Percentiles rank a stretch among this genome's conserved stretches.
These are phyloP conservation scores for Apistogramma diplotaenia DNA, from an alignment of 2,113 vertebrate species.

Conservation along the genomic window DNA sequence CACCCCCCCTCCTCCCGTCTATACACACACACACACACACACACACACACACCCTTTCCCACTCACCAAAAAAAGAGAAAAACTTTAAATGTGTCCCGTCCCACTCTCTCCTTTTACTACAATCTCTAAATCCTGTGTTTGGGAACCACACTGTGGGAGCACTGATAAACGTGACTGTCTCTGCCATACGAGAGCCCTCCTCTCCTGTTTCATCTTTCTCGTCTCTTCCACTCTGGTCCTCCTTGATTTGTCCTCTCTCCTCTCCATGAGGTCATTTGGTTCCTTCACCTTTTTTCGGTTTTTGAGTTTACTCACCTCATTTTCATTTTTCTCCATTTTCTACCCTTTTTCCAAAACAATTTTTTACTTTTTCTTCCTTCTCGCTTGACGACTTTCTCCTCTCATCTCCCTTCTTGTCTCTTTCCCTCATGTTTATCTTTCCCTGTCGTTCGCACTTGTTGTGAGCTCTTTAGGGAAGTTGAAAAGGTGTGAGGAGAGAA, in stretches of 20 bases:
- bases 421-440: constrained; percentile 63
- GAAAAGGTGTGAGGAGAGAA: constrained; percentile 77
- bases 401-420: constrained; percentile 54
- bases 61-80: not conserved
- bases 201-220: constrained; percentile 23
- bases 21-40: too few relatives aligned
- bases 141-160: constrained; percentile 52
- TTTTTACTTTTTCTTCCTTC: constrained; percentile 30
- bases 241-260: constrained; percentile 57
- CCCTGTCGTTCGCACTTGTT: constrained; percentile 68
- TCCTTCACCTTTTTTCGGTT: constrained; percentile 26
- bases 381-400: constrained; percentile 29
- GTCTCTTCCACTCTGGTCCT: constrained; percentile 26
- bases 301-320: constrained; percentile 29
- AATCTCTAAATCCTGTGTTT: constrained; percentile 61
- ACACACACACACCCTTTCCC: not conserved
- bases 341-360: constrained; percentile 33
- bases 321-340: constrained; percentile 24
- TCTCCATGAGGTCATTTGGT: constrained; percentile 39
- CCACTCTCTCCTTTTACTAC: constrained; percentile 39
- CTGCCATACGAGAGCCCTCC: constrained; percentile 26
- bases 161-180: constrained; percentile 60
- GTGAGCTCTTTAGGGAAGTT: constrained; percentile 76
- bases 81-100: constrained; percentile 62
- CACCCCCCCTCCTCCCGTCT: not conserved